Base-by-base conservation (phyloP, 2,888 invertebrate genomes). In the Dysmachus trigonus region DNA sequence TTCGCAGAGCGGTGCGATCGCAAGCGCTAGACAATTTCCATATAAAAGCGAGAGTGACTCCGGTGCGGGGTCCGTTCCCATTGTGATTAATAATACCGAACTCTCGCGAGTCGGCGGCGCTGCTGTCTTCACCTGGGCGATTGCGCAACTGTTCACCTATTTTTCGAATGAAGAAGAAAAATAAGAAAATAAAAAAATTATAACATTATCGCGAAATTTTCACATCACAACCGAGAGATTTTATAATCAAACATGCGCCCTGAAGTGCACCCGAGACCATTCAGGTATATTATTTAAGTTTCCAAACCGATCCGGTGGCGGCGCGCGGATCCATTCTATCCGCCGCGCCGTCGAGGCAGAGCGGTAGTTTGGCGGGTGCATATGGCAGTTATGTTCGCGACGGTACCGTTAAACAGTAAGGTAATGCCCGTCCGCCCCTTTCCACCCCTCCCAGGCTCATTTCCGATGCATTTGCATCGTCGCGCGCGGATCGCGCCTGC, bases 221-320 rank as follows among this genome's bases (percentile, higher is more conserved):
- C 83, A 83, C 83, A 83, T 83, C 83, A 83, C n/a, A n/a, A n/a
- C 18, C 62, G 27, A 62, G 83, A 83, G 41, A 83, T 72, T 72
- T 83, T 41, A 83, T 83, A 83, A 83, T 83, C 72, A 83, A 72
- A 83, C 72, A 83, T 72, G 83, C 83, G 83, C 83, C 72, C 83
- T 38, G 83, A 83, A 83, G 83, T 83, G 83, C 83, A 83, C 83
- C 83, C 15, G 72, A 72, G 83, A 27, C 83, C 71, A 72, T 71
- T 83, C 72, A 83, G 72, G 41, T 71, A 71, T n/a, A n/a, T n/a
- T n/a, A n/a, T 83, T 71, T 41, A 71, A 72, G 41, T 83, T 83
- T 71, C 83, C 83, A 83, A 83, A 83, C 62, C 27, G 62, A 62
- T 62, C 27, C 22, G 15, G 13, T 15, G 15, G 7, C 38, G 47